Conservation (phyloP, 2,797 vertebrate species). For the Onychomys leucogaster region DNA sequence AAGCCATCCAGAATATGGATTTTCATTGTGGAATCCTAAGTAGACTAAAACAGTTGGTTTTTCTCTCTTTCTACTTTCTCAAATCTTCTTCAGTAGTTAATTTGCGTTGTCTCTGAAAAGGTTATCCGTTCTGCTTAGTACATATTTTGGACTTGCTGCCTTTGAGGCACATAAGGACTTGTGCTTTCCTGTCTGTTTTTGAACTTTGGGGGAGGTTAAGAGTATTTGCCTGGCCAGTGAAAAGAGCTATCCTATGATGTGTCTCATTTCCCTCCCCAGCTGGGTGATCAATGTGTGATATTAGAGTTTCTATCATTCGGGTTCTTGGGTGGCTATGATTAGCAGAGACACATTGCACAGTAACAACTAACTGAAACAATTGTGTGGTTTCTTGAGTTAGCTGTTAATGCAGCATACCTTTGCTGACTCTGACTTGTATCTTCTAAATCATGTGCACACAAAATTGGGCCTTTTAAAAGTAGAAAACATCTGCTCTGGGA, state of each 20-base stretch:
- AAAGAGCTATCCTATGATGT: background rate
- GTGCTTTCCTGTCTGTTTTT: background rate
- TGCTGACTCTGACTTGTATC: background rate
- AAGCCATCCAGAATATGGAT: background rate
- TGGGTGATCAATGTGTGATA: background rate
- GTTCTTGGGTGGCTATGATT: background rate
- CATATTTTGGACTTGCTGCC: background rate
- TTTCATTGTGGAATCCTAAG: slow-evolving; percentile 20
- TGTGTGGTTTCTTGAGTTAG: background rate
- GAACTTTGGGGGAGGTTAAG: background rate
- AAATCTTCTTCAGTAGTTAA: background rate
- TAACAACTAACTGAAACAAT: background rate
- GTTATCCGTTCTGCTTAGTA: background rate
- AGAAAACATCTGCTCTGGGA: background rate
- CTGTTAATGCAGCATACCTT: background rate
- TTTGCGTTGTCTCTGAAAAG: background rate
- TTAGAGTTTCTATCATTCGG: background rate
- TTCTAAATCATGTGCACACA: slow-evolving; percentile 6
- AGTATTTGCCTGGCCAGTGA: background rate
- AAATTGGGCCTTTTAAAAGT: background rate
- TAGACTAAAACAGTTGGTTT: background rate
- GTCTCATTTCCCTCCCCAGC: background rate
- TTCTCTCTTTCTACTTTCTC: background rate
- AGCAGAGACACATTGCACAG: background rate
- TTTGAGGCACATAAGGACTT: background rate